Base-by-base conservation (phyloP, 2,113 vertebrate species). In the Muntiacus muntjak region DNA sequence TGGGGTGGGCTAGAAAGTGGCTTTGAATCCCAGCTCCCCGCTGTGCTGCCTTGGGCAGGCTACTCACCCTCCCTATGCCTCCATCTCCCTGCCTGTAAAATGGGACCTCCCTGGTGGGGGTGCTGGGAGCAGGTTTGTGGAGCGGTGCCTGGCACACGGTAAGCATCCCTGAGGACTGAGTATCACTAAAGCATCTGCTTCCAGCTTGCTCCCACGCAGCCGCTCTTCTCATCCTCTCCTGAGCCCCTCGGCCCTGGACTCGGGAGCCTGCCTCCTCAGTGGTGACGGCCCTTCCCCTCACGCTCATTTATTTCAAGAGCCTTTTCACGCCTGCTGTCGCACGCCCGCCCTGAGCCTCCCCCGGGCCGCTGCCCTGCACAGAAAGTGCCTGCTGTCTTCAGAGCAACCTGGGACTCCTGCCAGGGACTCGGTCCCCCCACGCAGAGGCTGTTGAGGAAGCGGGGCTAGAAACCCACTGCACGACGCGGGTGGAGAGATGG, bases 171-270 rank as follows among this genome's bases (percentile, higher is more conserved):
- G 1, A 33, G 58, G 26, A 6, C 9, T 8, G 2, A 12, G 76
- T 55, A 28, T 52, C 43, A 23, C 43, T 5, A 3, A 0, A 23
- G 30, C 1, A 13, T 45, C 94, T 26, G 30, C 30, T 52, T 45
- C 47, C 55, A 1, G 1, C 21, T 16, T 1, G 3, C 30, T 25
- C 47, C 79, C 6, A 3, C 3, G 0, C 1, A 11, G 62, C 1
- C 4, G 25, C 40, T 28, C 13, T 40, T 23, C 45, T 33, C 15
- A 6, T 13, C 11, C 17, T n/a, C 25, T 47, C 78, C 28, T 0
- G 2, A 52, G 81, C 74, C 58, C 33, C 74, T 7, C 1, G 0
- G 23, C 76, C 87, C 10, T 2, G 93, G 57, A 36, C 64, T 47
- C 5, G 1, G 81, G 43, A 92, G 74, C 54, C 52, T 2, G 5